Evolutionary conservation across 2,888 invertebrate genomes (phyloP), one percentile per base, ranked within the genome.

Genomic region (Epinotia brunnichana): DNA sequence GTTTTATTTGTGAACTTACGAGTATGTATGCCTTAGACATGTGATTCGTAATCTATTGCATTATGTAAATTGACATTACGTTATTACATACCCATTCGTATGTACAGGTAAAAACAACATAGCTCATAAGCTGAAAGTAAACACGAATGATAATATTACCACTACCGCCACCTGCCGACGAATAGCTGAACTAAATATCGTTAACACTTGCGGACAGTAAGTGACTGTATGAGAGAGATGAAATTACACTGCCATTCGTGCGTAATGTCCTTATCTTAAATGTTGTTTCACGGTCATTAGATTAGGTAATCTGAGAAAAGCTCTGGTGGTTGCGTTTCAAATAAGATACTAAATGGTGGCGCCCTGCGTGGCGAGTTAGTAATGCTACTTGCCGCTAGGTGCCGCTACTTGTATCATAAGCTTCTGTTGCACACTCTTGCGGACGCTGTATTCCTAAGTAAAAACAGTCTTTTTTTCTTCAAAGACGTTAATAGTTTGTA

Each of bases 161-260:
- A 2, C 53, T 77, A 51, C n/a, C 80, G 83, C 84, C 84, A 82
- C 74, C 84, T 82, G 74, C 76, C 74, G 83, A 54, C 41, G 77
- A 78, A 73, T 81, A 81, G 83, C 63, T 17, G 17, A 72, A 78
- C 74, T 71, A 70, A 57, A 11, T 9, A 60, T 1, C 10, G 9
- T 21, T 41, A 11, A 29, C n/a, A n/a, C n/a, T n/a, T n/a, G n/a
- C n/a, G n/a, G n/a, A n/a, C n/a, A n/a, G n/a, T n/a, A 10, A 17
- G 35, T n/a, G n/a, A n/a, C n/a, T n/a, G 2, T 39, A 4, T 17
- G n/a, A 19, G 48, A 29, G 29, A 9, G 35, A n/a, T 44, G n/a
- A 48, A n/a, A n/a, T 48, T n/a, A 48, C 44, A 48, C n/a, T n/a
- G n/a, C n/a, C n/a, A n/a, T n/a, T n/a, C n/a, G n/a, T n/a, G n/a